A percentile compares a stretch with the other conserved stretches of the same genome.
Conservation (phyloP, 2,797 vertebrate species). For the Takifugu ocellatus region DNA sequence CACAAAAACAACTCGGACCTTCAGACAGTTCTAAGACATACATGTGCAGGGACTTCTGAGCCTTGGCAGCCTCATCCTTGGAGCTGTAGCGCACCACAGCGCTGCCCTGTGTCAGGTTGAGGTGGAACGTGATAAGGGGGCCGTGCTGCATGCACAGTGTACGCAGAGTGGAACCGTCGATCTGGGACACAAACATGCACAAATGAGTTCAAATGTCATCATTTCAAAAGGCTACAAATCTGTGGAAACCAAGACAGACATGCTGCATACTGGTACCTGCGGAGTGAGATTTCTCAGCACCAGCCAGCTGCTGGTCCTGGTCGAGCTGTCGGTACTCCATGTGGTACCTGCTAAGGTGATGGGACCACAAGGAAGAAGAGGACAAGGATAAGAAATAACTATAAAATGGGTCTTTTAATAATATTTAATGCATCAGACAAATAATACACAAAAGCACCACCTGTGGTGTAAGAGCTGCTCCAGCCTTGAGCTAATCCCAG, state of each 20-base stretch:
- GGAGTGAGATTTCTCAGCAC: conserved; percentile 97
- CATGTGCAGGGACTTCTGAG: conserved; percentile 99
- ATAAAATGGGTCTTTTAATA: background rate
- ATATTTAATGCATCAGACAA: conserved; percentile 10
- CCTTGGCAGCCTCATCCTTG: conserved; percentile 97
- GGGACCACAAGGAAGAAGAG: conserved; percentile 1
- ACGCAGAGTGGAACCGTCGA: conserved; percentile 94
- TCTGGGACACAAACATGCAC: conserved; percentile 67
- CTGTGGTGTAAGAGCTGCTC: conserved; percentile 94
- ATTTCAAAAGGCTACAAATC: background rate
- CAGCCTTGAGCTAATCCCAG: conserved; percentile 85
- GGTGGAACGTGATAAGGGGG: conserved; percentile 97
- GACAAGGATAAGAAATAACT: background rate
- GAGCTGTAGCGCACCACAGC: conserved; percentile 98
- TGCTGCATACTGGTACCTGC: conserved; percentile 76
- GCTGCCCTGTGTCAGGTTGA: conserved; percentile 97
- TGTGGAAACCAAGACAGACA: background rate
- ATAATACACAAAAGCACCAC: conserved; percentile 54
- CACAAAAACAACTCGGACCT: background rate
- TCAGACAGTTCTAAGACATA: conserved; percentile 54
- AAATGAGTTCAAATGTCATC: background rate
- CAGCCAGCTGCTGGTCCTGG: conserved; percentile 95
- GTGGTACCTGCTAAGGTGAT: conserved; percentile 82
- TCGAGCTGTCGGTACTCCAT: conserved; percentile 96
- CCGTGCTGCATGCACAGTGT: conserved; percentile 98